These are phyloP conservation scores for Antheraea pernyi DNA, from an alignment of 1,140 invertebrate species.

Conservation along the genomic window DNA sequence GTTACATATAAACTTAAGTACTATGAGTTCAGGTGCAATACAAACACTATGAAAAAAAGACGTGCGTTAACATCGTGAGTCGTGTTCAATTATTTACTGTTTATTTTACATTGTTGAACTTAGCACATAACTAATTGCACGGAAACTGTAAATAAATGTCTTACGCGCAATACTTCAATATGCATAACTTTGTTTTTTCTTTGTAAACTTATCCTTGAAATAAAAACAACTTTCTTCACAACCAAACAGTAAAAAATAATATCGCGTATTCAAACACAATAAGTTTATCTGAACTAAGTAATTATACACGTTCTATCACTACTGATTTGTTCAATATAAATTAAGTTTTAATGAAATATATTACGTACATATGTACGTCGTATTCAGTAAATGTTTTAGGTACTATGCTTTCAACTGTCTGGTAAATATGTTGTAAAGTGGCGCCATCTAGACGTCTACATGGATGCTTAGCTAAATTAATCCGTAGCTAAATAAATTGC, in stretches of 20 bases:
- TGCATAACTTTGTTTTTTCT: too few relatives aligned
- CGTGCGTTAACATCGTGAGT: slow-evolving; percentile 26
- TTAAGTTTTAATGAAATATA: not conserved
- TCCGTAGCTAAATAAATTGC: slow-evolving; percentile 21
- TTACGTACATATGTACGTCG: not conserved
- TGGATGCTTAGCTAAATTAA: slow-evolving; percentile 28
- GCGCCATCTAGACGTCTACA: slow-evolving; percentile 44
- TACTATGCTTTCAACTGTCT: slow-evolving; percentile 1
- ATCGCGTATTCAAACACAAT: too few relatives aligned
- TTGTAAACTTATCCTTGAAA: too few relatives aligned
- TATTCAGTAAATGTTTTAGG: not conserved
- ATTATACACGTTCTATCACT: not conserved
- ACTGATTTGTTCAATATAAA: not conserved
- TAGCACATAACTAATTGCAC: slow-evolving; percentile 24
- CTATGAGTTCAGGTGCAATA: not conserved
- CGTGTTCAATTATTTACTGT: slow-evolving; percentile 29
- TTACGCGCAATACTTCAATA: not conserved
- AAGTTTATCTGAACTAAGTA: not conserved
- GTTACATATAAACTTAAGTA: not conserved
- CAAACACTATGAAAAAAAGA: slow-evolving; percentile 4
- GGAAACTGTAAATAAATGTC: slow-evolving; percentile 4
- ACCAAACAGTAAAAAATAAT: too few relatives aligned
- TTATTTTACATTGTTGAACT: slow-evolving; percentile 39
- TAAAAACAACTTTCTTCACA: too few relatives aligned
- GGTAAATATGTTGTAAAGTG: slow-evolving; percentile 12